Evolutionary conservation across 2,797 vertebrate genomes (phyloP), one percentile per base, ranked within the genome.

Genomic region (Arrhamphus sclerolepis): DNA sequence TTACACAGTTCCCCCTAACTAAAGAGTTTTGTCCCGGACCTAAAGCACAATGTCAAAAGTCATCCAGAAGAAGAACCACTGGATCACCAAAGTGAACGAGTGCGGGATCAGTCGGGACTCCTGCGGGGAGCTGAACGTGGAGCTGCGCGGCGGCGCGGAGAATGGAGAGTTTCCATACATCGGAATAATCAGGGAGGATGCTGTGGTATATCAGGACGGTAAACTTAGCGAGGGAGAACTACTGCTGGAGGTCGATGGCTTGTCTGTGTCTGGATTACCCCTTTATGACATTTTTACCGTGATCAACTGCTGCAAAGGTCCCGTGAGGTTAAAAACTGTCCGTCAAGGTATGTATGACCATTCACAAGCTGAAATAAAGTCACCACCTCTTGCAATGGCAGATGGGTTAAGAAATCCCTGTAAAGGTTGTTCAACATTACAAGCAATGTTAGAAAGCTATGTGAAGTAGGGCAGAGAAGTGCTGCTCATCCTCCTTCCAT

Each of bases 61-160:
- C 55, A 89, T 95, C 55, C 95, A 94, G 79, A 96, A 90, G 90
- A 97, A 95, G 88, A 94, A 93, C 86, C 95, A 98, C 92, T 97
- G 96, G 96, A 93, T 94, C 66, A 77, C 89, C 73, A 93, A 91
- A 84, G 92, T 96, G 61, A 94, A 90, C 82, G 93, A 94, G 60
- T 93, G 94, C 86, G 72, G 91, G 21, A 62, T 95, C 34, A 59
- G 53, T 69, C 89, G 91, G 63, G 92, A 91, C 78, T 86, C 90
- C 58, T 77, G 75, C 28, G 94, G 93, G 40, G 92, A 92, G 70
- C 86, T 95, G 48, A 89, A 89, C 52, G 85, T 94, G 80, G 80
- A 89, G 31, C 81, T 97, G 87, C 87, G 92, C 65, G 96, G 96
- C n/a, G 96, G 96, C 14, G 95, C 96, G 21, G 95, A 97, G 89